Conservation (phyloP, 2,888 invertebrate species). For the Nysson spinosus region DNA sequence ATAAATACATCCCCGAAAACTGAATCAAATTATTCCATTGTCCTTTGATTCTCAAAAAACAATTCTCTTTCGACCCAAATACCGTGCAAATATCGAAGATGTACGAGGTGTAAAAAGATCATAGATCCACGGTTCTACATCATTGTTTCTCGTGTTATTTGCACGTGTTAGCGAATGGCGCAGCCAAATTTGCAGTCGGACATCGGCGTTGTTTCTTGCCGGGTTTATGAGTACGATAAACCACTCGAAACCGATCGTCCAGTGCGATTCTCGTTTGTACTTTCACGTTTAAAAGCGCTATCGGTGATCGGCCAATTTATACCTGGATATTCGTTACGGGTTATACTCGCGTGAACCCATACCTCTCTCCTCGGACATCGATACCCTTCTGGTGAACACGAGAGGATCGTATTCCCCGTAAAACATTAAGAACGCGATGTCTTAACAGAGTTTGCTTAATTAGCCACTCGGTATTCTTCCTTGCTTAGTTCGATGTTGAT, state of each 20-base stretch:
- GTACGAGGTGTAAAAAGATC: no score
- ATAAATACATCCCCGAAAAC: no score
- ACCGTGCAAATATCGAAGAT: no score
- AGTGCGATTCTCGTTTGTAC: constrained; percentile 50
- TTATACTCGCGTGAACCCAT: constrained; percentile 31
- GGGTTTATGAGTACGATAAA: constrained; percentile 54
- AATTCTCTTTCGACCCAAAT: background rate
- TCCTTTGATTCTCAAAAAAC: background rate
- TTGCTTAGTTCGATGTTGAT: no score
- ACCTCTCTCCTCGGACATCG: constrained; percentile 44
- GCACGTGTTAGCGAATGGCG: background rate
- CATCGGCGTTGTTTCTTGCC: constrained; percentile 12
- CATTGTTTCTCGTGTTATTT: no score
- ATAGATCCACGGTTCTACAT: no score
- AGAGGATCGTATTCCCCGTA: constrained; percentile 24
- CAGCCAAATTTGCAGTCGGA: constrained; percentile 36
- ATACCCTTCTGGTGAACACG: constrained; percentile 34
- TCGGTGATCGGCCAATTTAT: constrained; percentile 55
- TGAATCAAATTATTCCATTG: no score
- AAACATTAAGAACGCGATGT: constrained; percentile 10
- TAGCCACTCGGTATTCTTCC: no score
- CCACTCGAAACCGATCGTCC: constrained; percentile 49
- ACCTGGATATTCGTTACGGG: constrained; percentile 41
- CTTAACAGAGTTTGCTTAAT: constrained; percentile 37
- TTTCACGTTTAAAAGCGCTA: constrained; percentile 46